Evolutionary conservation across 2,113 vertebrate species (phyloP).

Genomic region (Alces alces): DNA sequence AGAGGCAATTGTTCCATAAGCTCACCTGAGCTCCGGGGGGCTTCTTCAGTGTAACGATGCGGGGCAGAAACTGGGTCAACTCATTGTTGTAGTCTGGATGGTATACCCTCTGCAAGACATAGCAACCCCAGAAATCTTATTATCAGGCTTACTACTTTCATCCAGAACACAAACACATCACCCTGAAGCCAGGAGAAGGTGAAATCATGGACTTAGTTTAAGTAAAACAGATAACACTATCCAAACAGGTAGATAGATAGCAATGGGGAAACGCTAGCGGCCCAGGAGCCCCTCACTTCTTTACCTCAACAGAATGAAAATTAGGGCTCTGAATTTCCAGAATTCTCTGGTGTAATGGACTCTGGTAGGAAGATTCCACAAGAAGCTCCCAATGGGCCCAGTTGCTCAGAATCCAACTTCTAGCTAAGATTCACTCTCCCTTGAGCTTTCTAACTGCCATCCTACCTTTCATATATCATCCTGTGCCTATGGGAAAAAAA

Average conservation of each 20-base stretch:
- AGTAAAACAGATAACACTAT: background rate
- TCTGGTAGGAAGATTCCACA: background rate
- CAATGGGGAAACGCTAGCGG: background rate
- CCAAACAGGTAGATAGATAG: background rate
- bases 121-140: conserved; percentile 36
- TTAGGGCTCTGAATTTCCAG: conserved; percentile 3
- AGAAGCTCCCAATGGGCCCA: background rate
- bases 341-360: conserved; percentile 17
- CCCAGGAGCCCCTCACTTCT: background rate
- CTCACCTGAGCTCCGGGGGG: conserved; percentile 91
- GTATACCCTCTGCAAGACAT: conserved; percentile 86
- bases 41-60: conserved; percentile 92
- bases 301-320: conserved; percentile 24
- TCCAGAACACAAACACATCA: background rate
- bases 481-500: background rate
- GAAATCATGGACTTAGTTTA: background rate
- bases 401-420: conserved; percentile 1
- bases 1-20: background rate
- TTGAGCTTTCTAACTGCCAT: conserved; percentile 16
- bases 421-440: background rate
- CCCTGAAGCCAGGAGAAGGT: conserved; percentile 4
- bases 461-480: background rate
- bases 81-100: conserved; percentile 99
- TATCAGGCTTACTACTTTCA: conserved; percentile 2
- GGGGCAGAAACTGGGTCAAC: conserved; percentile 94